These are phyloP conservation scores for Garra rufa DNA, from an alignment of 2,113 vertebrate species.

Conservation along the genomic window DNA sequence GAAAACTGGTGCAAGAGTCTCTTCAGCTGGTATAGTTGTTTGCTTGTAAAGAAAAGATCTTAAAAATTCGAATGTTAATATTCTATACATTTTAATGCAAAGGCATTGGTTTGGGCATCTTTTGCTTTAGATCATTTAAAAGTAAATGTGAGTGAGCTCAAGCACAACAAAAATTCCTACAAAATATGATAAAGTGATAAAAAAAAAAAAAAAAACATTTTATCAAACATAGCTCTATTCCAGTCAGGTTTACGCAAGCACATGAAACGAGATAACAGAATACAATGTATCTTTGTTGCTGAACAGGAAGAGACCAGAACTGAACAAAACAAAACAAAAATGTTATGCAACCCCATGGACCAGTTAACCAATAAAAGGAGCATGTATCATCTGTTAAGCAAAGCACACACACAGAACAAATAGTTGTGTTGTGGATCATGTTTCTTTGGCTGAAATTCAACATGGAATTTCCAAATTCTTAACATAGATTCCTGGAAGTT, in stretches of 20 bases:
- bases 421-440: background rate
- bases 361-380: background rate
- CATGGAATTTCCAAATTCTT: background rate
- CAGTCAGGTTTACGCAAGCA: background rate
- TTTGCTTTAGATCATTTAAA: too few species aligned
- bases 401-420: background rate
- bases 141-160: too few species aligned
- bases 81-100: too few species aligned
- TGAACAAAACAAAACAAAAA: conserved; percentile 10
- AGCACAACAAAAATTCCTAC: too few species aligned
- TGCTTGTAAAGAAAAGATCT: too few species aligned
- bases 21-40: too few species aligned
- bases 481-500: background rate
- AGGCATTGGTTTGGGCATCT: too few species aligned
- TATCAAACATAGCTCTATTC: background rate
- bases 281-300: background rate
- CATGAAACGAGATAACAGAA: background rate
- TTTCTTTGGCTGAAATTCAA: background rate
- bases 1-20: too few species aligned
- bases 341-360: background rate
- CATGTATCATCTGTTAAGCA: background rate
- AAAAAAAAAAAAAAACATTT: too few species aligned
- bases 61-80: too few species aligned
- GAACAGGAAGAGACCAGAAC: background rate
- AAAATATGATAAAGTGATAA: too few species aligned